Evolutionary conservation across 2,888 invertebrate genomes (phyloP).

Genomic region (Drosophila siamana): DNA sequence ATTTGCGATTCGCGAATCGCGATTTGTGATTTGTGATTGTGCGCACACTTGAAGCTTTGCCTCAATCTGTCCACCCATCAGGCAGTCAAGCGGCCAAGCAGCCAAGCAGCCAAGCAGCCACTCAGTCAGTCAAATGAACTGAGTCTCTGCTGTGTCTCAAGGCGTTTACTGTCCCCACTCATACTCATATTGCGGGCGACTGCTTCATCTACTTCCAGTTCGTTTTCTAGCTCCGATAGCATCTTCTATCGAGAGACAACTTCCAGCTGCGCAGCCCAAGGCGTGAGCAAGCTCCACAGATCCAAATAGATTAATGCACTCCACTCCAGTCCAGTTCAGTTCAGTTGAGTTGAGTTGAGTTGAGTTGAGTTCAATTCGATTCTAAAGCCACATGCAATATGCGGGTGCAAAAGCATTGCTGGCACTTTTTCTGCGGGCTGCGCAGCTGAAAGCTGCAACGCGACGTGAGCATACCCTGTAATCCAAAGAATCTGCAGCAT

Average conservation of each 20-base stretch:
- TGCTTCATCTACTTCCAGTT: slow-evolving; percentile 1
- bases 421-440: slow-evolving; percentile 40
- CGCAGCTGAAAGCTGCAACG: slow-evolving; percentile 9
- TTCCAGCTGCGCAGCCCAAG: slow-evolving; percentile 23
- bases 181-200: background rate
- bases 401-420: slow-evolving; percentile 47
- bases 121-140: slow-evolving; percentile 5
- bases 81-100: slow-evolving; percentile 19
- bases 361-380: background rate
- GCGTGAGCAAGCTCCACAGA: slow-evolving; percentile 20
- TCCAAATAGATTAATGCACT: slow-evolving; percentile 27
- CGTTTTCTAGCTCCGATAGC: background rate
- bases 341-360: background rate
- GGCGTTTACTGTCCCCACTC: slow-evolving; percentile 23
- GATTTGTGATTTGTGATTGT: slow-evolving; percentile 36
- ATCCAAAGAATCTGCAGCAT: background rate
- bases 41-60: slow-evolving; percentile 62
- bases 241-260: slow-evolving; percentile 7
- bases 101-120: slow-evolving; percentile 18
- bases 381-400: slow-evolving; percentile 19
- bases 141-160: slow-evolving; percentile 8
- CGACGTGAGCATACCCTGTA: slow-evolving; percentile 30
- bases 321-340: slow-evolving; percentile 6
- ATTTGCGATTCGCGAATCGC: slow-evolving; percentile 36
- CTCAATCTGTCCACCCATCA: slow-evolving; percentile 62